A percentile compares a stretch with the other conserved stretches of the same genome.
Evolutionary conservation across 2,888 invertebrate genomes (phyloP).

Genomic region (Biston stratarius): DNA sequence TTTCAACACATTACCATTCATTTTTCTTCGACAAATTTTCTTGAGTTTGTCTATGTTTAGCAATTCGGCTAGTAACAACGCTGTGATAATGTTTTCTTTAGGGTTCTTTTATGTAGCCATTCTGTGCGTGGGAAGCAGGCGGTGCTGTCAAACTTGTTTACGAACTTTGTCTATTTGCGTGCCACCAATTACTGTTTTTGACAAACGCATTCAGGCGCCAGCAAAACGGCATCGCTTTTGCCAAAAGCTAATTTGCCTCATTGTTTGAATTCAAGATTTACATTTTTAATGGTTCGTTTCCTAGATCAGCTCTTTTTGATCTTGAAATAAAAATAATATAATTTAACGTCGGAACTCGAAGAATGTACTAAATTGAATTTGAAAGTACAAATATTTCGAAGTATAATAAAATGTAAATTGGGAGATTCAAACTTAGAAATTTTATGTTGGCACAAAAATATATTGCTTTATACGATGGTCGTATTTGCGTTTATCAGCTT

Average conservation of each 20-base stretch:
- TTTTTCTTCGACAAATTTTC: slow-evolving; percentile 23
- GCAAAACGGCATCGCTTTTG: slow-evolving; percentile 54
- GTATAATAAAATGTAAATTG: too few relatives aligned
- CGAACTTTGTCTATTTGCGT: slow-evolving; percentile 71
- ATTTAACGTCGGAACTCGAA: neutral
- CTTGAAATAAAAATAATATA: neutral
- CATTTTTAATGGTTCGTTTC: slow-evolving; percentile 38
- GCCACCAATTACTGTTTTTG: slow-evolving; percentile 64
- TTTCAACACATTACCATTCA: slow-evolving; percentile 5
- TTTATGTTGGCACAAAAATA: too few relatives aligned
- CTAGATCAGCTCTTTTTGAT: slow-evolving; percentile 39
- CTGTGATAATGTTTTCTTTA: slow-evolving; percentile 59
- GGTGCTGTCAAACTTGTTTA: slow-evolving; percentile 78
- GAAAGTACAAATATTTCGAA: neutral
- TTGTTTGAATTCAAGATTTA: slow-evolving; percentile 39
- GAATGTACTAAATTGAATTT: neutral
- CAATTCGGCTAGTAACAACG: slow-evolving; percentile 32
- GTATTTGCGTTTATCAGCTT: neutral
- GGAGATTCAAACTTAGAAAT: too few relatives aligned
- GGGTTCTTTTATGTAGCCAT: slow-evolving; percentile 59
- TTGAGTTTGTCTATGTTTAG: slow-evolving; percentile 43
- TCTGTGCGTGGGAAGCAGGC: slow-evolving; percentile 66
- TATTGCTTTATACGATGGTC: too few relatives aligned
- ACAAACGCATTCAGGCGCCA: slow-evolving; percentile 64
- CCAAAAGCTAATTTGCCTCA: slow-evolving; percentile 48